These are phyloP conservation scores for Sylvilagus floridanus DNA, from an alignment of 2,797 vertebrate species.

Conservation along the genomic window DNA sequence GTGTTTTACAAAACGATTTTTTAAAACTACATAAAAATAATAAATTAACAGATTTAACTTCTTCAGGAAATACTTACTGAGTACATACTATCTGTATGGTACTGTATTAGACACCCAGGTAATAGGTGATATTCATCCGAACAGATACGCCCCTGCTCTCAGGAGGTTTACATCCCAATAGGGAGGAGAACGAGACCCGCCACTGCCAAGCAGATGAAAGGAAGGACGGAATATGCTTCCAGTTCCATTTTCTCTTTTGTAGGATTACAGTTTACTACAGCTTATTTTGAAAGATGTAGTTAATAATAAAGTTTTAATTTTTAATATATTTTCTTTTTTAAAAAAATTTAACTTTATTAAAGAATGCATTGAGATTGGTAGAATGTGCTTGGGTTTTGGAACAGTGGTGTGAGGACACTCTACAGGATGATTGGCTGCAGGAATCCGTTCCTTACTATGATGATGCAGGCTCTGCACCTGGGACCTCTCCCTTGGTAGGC, in stretches of 20 bases:
- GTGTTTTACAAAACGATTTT: constrained; percentile 53
- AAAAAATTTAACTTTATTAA: not conserved
- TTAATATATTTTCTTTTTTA: constrained; percentile 16
- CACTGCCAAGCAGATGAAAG: constrained; percentile 2
- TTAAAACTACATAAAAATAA: constrained; percentile 47
- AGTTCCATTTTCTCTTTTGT: constrained; percentile 9
- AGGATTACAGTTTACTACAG: constrained; percentile 13
- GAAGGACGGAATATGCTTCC: not conserved
- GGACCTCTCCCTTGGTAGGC: no score
- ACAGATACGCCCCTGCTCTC: not conserved
- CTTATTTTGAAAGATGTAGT: constrained; percentile 43
- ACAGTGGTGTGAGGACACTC: not conserved
- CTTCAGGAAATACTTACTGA: not conserved
- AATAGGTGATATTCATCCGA: not conserved
- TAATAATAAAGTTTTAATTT: constrained; percentile 42
- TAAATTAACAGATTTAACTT: not conserved
- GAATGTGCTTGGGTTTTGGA: not conserved
- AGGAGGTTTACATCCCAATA: not conserved
- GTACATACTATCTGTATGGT: not conserved
- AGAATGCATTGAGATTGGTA: not conserved
- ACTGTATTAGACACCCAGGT: not conserved
- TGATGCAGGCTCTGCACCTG: no score
- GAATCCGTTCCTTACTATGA: not conserved
- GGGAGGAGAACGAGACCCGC: not conserved
- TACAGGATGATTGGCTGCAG: not conserved